phyloP scores from a whole-genome alignment of 2,113 vertebrate species.

The Cebidichthys violaceus region DNA sequence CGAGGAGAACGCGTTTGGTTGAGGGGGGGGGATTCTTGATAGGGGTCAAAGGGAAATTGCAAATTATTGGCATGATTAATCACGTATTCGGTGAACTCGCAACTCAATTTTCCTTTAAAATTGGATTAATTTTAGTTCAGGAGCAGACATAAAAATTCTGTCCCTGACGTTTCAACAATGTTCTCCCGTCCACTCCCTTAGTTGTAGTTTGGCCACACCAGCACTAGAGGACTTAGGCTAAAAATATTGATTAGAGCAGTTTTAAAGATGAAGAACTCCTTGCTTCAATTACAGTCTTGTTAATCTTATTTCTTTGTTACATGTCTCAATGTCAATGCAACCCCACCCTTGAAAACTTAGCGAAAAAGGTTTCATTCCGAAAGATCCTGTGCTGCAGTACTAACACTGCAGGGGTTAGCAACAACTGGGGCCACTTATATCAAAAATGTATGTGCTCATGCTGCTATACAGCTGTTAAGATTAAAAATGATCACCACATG shows the following conservation, averaged over 20 bases:
- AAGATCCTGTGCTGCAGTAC: background rate
- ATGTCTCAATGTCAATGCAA: background rate
- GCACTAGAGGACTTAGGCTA: background rate
- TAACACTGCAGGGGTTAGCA: background rate
- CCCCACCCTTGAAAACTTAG: background rate
- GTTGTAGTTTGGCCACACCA: no score
- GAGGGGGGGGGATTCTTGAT: background rate
- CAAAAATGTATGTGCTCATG: conserved; percentile 34
- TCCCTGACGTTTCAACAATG: background rate
- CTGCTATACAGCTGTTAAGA: conserved; percentile 38
- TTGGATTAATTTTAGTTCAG: background rate
- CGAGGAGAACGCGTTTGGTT: background rate
- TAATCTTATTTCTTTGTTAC: background rate
- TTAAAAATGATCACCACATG: conserved; percentile 36
- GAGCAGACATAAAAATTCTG: background rate
- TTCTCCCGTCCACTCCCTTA: background rate
- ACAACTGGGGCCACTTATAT: conserved; percentile 5
- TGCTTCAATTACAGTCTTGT: background rate
- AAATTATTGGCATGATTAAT: conserved; percentile 7
- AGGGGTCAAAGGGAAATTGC: conserved; percentile 10
- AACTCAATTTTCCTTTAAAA: background rate
- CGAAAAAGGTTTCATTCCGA: background rate
- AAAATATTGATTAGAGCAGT: background rate
- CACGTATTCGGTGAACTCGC: background rate
- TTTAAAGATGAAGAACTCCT: background rate